phyloP scores from a whole-genome alignment of 2,113 vertebrate genomes.

The Megaceryle maxima region DNA sequence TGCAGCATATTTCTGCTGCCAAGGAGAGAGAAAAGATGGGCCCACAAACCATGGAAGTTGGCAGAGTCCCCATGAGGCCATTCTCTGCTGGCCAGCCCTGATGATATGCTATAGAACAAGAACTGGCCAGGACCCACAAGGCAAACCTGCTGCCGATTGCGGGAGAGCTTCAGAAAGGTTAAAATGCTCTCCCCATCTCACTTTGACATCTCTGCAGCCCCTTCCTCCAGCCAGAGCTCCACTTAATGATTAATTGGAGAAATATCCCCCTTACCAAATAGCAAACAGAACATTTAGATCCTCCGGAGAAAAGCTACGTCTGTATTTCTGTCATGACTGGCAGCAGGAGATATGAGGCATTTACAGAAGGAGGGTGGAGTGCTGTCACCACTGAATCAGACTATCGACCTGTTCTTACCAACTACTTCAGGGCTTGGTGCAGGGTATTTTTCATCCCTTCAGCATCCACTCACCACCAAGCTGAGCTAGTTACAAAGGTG shows the following conservation, averaged over 20 bases:
- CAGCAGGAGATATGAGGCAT: conserved; percentile 18
- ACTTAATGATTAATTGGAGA: conserved; percentile 47
- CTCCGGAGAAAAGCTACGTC: conserved; percentile 4
- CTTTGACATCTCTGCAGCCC: conserved; percentile 16
- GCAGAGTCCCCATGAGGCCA: conserved; percentile 25
- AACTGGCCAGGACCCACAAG: conserved; percentile 22
- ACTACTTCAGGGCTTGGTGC: not conserved
- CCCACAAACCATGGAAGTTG: not conserved
- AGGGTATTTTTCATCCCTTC: not conserved
- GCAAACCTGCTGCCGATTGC: not conserved
- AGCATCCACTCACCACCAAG: not conserved
- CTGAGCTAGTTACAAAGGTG: not conserved
- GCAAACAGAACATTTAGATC: conserved; percentile 40
- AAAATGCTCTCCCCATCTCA: not conserved
- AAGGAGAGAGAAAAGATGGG: not conserved
- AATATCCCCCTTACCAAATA: conserved; percentile 21
- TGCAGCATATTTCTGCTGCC: conserved; percentile 9
- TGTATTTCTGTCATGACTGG: conserved; percentile 18
- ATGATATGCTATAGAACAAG: not conserved
- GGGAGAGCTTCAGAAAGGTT: conserved; percentile 26
- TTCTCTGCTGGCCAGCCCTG: conserved; percentile 38
- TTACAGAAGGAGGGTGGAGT: conserved; percentile 14
- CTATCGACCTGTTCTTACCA: not conserved
- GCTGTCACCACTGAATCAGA: not conserved
- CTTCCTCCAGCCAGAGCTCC: conserved; percentile 28